phyloP scores from a whole-genome alignment of 1,140 invertebrate genomes.

The Mercenaria mercenaria region DNA sequence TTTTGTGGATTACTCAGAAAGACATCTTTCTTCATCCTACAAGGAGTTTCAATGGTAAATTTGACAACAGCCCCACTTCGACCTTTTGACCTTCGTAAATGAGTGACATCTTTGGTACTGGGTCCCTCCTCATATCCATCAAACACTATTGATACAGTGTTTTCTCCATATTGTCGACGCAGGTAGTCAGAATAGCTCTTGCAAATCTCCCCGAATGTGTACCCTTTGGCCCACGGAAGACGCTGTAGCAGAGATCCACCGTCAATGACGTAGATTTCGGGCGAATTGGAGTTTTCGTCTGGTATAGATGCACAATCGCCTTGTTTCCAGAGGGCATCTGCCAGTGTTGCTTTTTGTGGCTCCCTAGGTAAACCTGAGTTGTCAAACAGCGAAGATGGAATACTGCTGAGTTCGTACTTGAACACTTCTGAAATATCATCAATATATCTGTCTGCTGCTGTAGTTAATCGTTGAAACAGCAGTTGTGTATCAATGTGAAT shows the following conservation, averaged over 20 bases:
- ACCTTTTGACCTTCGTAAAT: too few relatives aligned
- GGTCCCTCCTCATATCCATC: too few relatives aligned
- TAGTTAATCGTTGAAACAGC: slow-evolving; percentile 67
- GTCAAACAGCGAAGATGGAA: slow-evolving; percentile 69
- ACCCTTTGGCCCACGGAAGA: slow-evolving; percentile 55
- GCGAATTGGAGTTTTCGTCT: too few relatives aligned
- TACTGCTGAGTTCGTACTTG: slow-evolving; percentile 56
- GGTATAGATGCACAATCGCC: too few relatives aligned
- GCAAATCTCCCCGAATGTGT: slow-evolving; percentile 38
- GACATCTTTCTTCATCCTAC: slow-evolving; percentile 49
- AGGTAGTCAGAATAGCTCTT: slow-evolving; percentile 17
- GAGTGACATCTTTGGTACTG: slow-evolving; percentile 47
- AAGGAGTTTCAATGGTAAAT: background rate
- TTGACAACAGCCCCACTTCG: too few relatives aligned
- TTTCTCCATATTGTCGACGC: too few relatives aligned
- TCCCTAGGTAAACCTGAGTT: too few relatives aligned
- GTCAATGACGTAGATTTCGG: too few relatives aligned
- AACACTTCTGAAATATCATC: slow-evolving; percentile 48
- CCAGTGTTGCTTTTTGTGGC: too few relatives aligned
- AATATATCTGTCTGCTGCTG: background rate
- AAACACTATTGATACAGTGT: too few relatives aligned
- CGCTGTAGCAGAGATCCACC: too few relatives aligned
- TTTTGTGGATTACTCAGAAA: slow-evolving; percentile 50
- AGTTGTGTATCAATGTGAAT: slow-evolving; percentile 66
- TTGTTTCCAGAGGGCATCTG: too few relatives aligned